Percentiles rank a stretch among this genome's conserved stretches.
These are phyloP conservation scores for Neofelis nebulosa DNA, from an alignment of 2,113 vertebrate species.

Conservation along the genomic window DNA sequence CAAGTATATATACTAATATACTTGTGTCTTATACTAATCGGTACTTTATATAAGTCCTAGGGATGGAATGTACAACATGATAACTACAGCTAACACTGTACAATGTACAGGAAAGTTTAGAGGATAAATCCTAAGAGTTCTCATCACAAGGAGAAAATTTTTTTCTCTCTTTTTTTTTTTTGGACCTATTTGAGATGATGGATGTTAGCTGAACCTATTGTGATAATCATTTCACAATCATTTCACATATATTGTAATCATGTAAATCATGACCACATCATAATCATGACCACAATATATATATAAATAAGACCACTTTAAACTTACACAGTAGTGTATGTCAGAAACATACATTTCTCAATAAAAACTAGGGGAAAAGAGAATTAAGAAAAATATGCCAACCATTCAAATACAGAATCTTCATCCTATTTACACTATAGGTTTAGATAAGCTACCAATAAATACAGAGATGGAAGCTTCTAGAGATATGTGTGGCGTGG, in stretches of 20 bases:
- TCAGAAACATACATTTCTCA: neutral
- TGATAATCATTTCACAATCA: neutral
- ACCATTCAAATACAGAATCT: neutral
- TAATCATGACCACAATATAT: too few species aligned
- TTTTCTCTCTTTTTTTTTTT: neutral
- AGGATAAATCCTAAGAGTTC: neutral
- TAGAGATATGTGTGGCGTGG: neutral
- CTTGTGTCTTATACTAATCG: too few species aligned
- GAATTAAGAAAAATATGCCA: neutral
- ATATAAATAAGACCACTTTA: neutral
- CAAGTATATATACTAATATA: too few species aligned
- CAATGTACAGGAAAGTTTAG: neutral
- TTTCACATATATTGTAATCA: too few species aligned
- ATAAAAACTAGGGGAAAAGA: neutral
- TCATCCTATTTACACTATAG: constrained; percentile 9
- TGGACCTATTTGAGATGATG: neutral
- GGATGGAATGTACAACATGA: neutral
- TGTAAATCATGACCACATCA: too few species aligned
- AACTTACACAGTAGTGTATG: neutral
- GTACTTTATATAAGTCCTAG: neutral
- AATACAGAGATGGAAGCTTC: constrained; percentile 23
- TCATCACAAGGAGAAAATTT: neutral
- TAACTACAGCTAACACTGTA: neutral
- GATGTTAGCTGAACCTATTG: neutral
- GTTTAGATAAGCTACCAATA: constrained; percentile 2